Percentiles rank a stretch among this genome's conserved stretches.
Conservation (phyloP, 2,888 invertebrate genomes). For the Ferrisia virgata region DNA sequence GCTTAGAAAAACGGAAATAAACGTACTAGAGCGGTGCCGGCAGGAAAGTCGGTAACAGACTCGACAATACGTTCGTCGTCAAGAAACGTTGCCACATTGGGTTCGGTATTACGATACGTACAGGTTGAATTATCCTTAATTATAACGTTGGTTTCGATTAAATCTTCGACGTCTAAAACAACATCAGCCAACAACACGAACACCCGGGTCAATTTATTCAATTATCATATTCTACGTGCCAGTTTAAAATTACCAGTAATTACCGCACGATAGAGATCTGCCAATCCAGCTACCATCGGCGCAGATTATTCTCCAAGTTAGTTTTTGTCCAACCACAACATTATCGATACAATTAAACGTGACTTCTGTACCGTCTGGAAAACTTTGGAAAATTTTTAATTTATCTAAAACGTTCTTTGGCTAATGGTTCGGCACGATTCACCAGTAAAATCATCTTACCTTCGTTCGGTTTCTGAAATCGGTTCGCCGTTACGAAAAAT, state of each 20-base stretch:
- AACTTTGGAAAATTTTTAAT: slow-evolving; percentile 53
- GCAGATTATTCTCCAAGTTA: slow-evolving; percentile 80
- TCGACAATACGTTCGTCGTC: slow-evolving; percentile 75
- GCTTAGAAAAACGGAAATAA: slow-evolving; percentile 40
- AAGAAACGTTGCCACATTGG: slow-evolving; percentile 75
- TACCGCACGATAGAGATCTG: slow-evolving; percentile 74
- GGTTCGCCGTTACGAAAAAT: slow-evolving; percentile 67
- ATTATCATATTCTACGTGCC: neutral
- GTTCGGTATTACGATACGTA: slow-evolving; percentile 71
- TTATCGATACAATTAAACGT: slow-evolving; percentile 79
- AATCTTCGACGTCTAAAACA: slow-evolving; percentile 41
- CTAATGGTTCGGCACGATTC: neutral
- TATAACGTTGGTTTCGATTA: slow-evolving; percentile 41
- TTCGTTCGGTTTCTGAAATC: slow-evolving; percentile 63
- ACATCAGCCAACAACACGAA: no score
- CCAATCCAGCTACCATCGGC: slow-evolving; percentile 84
- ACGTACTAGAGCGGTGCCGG: slow-evolving; percentile 68
- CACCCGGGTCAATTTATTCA: neutral
- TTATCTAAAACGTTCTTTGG: neutral
- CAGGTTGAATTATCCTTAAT: slow-evolving; percentile 67
- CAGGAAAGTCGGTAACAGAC: slow-evolving; percentile 72
- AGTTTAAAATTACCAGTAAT: slow-evolving; percentile 50
- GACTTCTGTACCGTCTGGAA: slow-evolving; percentile 78
- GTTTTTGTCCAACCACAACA: slow-evolving; percentile 76
- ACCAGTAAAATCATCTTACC: slow-evolving; percentile 54